Percentiles rank a stretch among this genome's conserved stretches.
Evolutionary conservation across 2,888 invertebrate genomes (phyloP).

Genomic region (Netelia virgata): DNA sequence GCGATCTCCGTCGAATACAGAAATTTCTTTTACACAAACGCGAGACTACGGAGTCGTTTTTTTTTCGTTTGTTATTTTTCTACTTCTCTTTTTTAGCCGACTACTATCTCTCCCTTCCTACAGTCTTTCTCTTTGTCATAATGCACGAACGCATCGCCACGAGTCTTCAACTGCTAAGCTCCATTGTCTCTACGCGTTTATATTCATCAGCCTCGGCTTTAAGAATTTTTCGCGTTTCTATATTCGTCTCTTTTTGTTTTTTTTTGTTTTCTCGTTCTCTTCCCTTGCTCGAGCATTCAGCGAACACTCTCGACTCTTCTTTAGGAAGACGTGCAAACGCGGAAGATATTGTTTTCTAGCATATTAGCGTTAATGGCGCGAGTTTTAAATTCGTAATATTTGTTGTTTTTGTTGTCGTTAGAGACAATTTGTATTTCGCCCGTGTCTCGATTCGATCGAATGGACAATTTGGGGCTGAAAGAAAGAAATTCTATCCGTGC

Average conservation of each 20-base stretch:
- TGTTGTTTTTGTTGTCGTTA: neutral
- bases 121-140: too few species aligned
- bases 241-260: neutral
- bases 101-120: neutral
- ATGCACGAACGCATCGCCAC: too few species aligned
- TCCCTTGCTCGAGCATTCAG: conserved; percentile 18
- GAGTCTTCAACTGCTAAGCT: neutral
- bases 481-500: neutral
- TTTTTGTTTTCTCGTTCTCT: conserved; percentile 4
- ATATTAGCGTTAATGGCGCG: too few species aligned
- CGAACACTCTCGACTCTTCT: neutral
- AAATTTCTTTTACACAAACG: conserved; percentile 12
- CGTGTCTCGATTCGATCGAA: too few species aligned
- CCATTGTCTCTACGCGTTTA: conserved; percentile 38
- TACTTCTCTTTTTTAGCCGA: neutral
- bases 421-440: too few species aligned
- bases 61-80: neutral
- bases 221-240: conserved; percentile 21
- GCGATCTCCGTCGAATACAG: conserved; percentile 13
- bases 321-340: neutral
- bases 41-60: neutral
- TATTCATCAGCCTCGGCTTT: conserved; percentile 24
- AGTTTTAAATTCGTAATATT: too few species aligned
- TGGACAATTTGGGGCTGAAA: neutral
- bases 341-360: too few species aligned